A percentile compares a stretch with the other conserved stretches of the same genome.
These are phyloP conservation scores for Agraylea sexmaculata DNA, from an alignment of 1,140 invertebrate genomes.

Conservation along the genomic window DNA sequence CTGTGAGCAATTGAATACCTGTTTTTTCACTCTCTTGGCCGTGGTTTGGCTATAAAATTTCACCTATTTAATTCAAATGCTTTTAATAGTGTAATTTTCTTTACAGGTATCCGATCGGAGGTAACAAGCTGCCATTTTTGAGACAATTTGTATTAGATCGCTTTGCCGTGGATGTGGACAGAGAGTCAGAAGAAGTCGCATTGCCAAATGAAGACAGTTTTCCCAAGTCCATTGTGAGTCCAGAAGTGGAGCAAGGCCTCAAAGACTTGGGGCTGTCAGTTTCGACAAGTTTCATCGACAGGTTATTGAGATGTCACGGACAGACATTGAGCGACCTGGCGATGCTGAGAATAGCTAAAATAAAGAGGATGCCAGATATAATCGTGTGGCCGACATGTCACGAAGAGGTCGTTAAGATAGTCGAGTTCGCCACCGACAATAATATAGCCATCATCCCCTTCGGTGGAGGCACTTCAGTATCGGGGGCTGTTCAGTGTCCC, in stretches of 20 bases:
- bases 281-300: constrained; percentile 70
- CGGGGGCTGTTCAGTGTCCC: constrained; percentile 82
- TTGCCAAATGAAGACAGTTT: constrained; percentile 39
- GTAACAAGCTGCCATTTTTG: constrained; percentile 63
- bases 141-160: constrained; percentile 66
- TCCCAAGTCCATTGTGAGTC: constrained; percentile 41
- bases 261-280: constrained; percentile 49
- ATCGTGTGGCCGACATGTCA: constrained; percentile 86
- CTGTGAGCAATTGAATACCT: no score
- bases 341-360: constrained; percentile 54
- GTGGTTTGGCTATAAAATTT: no score
- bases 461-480: constrained; percentile 94
- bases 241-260: constrained; percentile 51
- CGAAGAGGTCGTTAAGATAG: constrained; percentile 69
- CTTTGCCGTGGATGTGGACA: constrained; percentile 53
- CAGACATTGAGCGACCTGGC: constrained; percentile 90
- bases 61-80: no score
- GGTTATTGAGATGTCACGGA: constrained; percentile 86
- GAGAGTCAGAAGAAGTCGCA: constrained; percentile 34
- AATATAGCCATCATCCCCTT: constrained; percentile 87
- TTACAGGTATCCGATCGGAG: constrained; percentile 73
- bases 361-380: constrained; percentile 81
- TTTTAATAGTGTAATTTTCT: no score
- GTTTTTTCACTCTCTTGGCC: no score
- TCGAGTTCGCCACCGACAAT: constrained; percentile 61